A percentile compares a stretch with the other conserved stretches of the same genome.
Evolutionary conservation across 2,113 vertebrate genomes (phyloP).

Genomic region (Zeus faber): DNA sequence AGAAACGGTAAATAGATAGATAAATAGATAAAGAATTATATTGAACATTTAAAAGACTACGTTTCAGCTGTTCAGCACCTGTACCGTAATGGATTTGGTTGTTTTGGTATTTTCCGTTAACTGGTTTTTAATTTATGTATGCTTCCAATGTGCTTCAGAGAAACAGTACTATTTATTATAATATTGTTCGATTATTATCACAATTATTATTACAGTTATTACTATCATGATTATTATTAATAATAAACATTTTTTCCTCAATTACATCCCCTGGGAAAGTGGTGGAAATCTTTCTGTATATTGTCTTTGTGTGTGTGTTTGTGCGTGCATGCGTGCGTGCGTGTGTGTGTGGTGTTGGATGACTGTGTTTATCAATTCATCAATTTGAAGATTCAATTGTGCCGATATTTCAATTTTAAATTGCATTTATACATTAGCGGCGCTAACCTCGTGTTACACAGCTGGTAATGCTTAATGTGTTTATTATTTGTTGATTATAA

Average conservation of each 20-base stretch:
- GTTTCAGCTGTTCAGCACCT: conserved; percentile 52
- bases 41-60: conserved; percentile 53
- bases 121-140: conserved; percentile 59
- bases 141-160: conserved; percentile 71
- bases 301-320: neutral
- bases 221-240: conserved; percentile 71
- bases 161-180: conserved; percentile 76
- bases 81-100: conserved; percentile 52
- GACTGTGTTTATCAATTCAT: too few species aligned
- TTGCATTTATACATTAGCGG: too few species aligned
- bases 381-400: too few species aligned
- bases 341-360: conserved; percentile 11
- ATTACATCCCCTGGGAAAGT: conserved; percentile 39
- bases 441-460: too few species aligned
- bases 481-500: too few species aligned
- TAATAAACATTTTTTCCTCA: conserved; percentile 77
- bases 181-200: conserved; percentile 70
- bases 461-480: too few species aligned
- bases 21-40: conserved; percentile 46
- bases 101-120: conserved; percentile 40
- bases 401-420: too few species aligned
- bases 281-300: neutral
- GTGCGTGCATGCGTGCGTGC: conserved; percentile 1
- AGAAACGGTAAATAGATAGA: conserved; percentile 33
- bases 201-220: conserved; percentile 62